Evolutionary conservation across 2,113 vertebrate species (phyloP).

Genomic region (Ursus arctos): DNA sequence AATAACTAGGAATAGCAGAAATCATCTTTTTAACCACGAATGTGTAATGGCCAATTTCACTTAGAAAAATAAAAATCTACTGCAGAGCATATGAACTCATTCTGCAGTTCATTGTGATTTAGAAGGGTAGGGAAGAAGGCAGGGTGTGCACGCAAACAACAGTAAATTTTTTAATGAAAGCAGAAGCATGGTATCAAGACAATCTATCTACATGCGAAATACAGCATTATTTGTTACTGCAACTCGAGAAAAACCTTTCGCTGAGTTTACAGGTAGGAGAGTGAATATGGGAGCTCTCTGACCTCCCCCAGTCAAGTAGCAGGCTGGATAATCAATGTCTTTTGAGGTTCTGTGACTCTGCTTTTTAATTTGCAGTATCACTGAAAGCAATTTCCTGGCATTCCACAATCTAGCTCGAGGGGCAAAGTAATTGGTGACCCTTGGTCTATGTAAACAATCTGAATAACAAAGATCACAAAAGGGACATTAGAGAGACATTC

Average conservation of each 20-base stretch:
- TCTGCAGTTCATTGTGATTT: constrained; percentile 36
- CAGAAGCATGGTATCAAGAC: neutral
- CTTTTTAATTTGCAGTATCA: constrained; percentile 83
- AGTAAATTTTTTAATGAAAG: constrained; percentile 51
- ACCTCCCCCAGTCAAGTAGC: constrained; percentile 35
- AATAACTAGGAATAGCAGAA: neutral
- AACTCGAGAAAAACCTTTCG: neutral
- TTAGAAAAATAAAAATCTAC: constrained; percentile 3
- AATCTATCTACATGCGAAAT: constrained; percentile 31
- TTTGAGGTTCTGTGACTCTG: constrained; percentile 75
- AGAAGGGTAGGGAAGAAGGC: neutral
- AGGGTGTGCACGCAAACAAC: neutral
- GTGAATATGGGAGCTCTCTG: constrained; percentile 22
- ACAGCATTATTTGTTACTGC: constrained; percentile 20
- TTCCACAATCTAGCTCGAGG: constrained; percentile 76
- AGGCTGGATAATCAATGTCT: constrained; percentile 74
- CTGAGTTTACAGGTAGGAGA: constrained; percentile 38
- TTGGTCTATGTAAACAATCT: constrained; percentile 80
- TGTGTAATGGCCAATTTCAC: neutral
- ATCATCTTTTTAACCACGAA: neutral
- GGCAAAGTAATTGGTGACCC: constrained; percentile 84
- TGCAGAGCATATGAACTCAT: constrained; percentile 54
- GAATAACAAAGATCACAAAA: constrained; percentile 80
- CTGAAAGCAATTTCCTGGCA: constrained; percentile 82
- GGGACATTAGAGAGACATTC: constrained; percentile 60